A percentile compares a stretch with the other conserved stretches of the same genome.
Conservation (phyloP, 2,113 vertebrate genomes). For the Elaphurus davidianus region DNA sequence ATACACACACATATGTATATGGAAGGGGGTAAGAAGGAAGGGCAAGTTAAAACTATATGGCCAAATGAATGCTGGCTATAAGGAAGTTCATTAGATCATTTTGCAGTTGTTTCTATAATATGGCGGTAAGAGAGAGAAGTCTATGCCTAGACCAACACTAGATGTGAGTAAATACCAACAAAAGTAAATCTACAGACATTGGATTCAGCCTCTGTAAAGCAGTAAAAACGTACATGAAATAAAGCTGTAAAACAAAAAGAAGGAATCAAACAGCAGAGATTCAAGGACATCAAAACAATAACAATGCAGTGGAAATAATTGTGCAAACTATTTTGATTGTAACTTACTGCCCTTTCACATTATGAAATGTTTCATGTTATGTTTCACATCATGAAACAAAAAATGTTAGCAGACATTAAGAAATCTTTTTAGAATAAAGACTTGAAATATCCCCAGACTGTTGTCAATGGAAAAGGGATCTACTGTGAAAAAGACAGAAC, state of each 20-base stretch:
- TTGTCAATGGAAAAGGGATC: conserved; percentile 14
- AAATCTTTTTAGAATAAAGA: conserved; percentile 60
- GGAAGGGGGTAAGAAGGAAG: not conserved
- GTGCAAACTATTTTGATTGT: not conserved
- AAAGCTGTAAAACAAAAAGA: conserved; percentile 38
- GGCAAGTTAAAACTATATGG: not conserved
- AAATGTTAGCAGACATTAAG: conserved; percentile 18
- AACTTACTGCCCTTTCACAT: not conserved
- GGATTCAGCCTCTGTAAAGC: not conserved
- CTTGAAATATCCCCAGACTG: conserved; percentile 3
- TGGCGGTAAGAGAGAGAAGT: not conserved
- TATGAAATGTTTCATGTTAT: not conserved
- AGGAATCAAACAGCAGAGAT: not conserved
- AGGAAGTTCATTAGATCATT: not conserved
- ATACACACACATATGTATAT: not conserved
- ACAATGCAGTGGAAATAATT: not conserved
- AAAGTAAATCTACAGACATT: not conserved
- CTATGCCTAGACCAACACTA: not conserved
- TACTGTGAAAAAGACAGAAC: not conserved
- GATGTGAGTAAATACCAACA: not conserved
- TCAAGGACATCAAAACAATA: not conserved
- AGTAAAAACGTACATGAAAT: conserved; percentile 24
- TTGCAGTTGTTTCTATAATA: not conserved
- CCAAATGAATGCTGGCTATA: not conserved
- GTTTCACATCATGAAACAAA: not conserved